Evolutionary conservation across 2,888 invertebrate species (phyloP).

Genomic region (Heliconius ismenius): DNA sequence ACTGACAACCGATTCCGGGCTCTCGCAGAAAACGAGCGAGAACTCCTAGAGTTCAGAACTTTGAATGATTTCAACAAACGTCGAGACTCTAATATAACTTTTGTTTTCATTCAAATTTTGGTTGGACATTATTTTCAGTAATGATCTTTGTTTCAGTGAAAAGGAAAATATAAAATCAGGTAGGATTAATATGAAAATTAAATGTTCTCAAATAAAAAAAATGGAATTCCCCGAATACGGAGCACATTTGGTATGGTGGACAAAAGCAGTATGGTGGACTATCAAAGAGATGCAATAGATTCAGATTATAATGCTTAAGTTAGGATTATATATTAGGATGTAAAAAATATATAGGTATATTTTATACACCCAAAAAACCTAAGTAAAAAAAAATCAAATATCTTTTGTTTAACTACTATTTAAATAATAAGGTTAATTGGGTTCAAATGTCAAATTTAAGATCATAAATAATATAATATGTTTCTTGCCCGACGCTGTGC

Average conservation of each 20-base stretch:
- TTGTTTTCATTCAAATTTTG: background rate
- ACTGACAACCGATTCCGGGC: background rate
- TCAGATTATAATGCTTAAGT: too few species aligned
- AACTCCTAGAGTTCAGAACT: background rate
- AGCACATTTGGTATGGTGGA: background rate
- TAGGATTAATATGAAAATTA: background rate
- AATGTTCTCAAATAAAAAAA: background rate
- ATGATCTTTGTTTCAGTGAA: background rate
- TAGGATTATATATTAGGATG: too few species aligned
- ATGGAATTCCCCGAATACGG: background rate
- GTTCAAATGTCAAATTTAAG: background rate
- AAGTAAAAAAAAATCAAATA: background rate
- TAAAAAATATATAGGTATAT: background rate
- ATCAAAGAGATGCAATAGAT: background rate
- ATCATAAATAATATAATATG: background rate
- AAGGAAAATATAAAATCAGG: background rate
- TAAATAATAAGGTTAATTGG: background rate
- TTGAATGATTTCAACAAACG: background rate
- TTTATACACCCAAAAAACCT: too few species aligned
- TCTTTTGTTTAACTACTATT: background rate
- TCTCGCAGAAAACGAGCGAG: conserved; percentile 7
- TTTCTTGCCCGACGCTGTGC: background rate
- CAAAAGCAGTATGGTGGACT: background rate
- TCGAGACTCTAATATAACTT: conserved; percentile 1
- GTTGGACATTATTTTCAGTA: background rate